These are phyloP conservation scores for Paradisaea rubra DNA, from an alignment of 2,113 vertebrate genomes.

Conservation along the genomic window DNA sequence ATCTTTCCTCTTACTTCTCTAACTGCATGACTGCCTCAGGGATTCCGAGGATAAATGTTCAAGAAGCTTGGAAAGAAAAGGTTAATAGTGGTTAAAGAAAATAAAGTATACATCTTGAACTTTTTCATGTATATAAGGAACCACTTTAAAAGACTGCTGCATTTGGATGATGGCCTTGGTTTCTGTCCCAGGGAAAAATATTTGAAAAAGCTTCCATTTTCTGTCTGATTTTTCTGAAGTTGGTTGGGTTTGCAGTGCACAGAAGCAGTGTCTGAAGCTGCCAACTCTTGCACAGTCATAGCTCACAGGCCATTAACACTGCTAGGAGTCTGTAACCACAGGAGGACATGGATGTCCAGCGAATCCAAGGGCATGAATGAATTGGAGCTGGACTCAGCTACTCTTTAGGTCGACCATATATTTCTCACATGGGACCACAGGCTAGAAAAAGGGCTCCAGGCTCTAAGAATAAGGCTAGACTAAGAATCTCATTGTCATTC, in stretches of 20 bases:
- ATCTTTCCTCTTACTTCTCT: not conserved
- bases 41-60: not conserved
- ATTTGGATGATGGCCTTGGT: not conserved
- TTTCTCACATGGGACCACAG: not conserved
- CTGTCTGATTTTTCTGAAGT: not conserved
- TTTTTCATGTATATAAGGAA: not conserved
- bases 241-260: not conserved
- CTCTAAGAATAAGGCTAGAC: not conserved
- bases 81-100: not conserved
- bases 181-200: not conserved
- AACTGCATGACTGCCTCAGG: not conserved
- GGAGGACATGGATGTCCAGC: not conserved
- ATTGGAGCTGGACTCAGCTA: not conserved
- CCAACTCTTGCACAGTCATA: not conserved
- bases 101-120: not conserved
- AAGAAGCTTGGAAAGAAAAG: not conserved
- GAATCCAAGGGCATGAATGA: not conserved
- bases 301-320: not conserved
- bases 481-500: not conserved
- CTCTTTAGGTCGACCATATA: not conserved
- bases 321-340: not conserved
- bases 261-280: not conserved
- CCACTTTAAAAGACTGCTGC: not conserved
- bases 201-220: not conserved
- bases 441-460: not conserved